phyloP scores from a whole-genome alignment of 2,113 vertebrate species.

The Hepsetus odoe region DNA sequence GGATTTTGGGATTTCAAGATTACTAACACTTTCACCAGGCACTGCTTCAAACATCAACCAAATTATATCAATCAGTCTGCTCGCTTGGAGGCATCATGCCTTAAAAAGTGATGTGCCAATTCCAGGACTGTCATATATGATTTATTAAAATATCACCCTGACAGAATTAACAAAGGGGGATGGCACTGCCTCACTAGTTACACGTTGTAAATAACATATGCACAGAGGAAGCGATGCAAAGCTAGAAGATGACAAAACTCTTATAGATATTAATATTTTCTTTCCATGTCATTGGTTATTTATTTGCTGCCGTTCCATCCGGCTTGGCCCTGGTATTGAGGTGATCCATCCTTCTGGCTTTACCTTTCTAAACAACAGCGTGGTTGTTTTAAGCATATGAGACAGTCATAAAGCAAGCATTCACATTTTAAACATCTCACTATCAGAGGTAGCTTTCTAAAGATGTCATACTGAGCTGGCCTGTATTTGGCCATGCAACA shows the following conservation, averaged over 20 bases:
- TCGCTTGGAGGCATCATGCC: background rate
- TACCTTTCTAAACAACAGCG: slow-evolving; percentile 56
- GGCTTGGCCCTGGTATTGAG: slow-evolving; percentile 58
- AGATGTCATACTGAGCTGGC: slow-evolving; percentile 31
- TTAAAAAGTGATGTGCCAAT: slow-evolving; percentile 9
- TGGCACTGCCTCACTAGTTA: background rate
- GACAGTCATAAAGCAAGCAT: slow-evolving; percentile 2
- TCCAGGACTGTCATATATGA: slow-evolving; percentile 42
- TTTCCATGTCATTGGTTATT: slow-evolving; percentile 61
- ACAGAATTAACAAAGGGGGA: slow-evolving; percentile 47
- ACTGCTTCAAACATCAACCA: background rate
- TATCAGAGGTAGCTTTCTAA: slow-evolving; percentile 43
- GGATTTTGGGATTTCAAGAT: slow-evolving; percentile 6
- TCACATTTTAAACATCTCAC: slow-evolving; percentile 16
- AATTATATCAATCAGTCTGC: slow-evolving; percentile 21
- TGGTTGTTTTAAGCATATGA: slow-evolving; percentile 5
- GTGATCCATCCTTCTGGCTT: slow-evolving; percentile 65
- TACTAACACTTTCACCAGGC: background rate
- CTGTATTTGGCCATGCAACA: no score
- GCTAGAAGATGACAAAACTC: slow-evolving; percentile 51
- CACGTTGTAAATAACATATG: slow-evolving; percentile 56
- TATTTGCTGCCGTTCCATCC: slow-evolving; percentile 57
- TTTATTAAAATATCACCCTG: slow-evolving; percentile 54
- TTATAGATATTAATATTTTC: slow-evolving; percentile 62
- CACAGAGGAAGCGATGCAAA: slow-evolving; percentile 55